Percentiles rank a stretch among this genome's conserved stretches.
phyloP scores from a whole-genome alignment of 2,113 vertebrate genomes.

The Neolamprologus sp. region DNA sequence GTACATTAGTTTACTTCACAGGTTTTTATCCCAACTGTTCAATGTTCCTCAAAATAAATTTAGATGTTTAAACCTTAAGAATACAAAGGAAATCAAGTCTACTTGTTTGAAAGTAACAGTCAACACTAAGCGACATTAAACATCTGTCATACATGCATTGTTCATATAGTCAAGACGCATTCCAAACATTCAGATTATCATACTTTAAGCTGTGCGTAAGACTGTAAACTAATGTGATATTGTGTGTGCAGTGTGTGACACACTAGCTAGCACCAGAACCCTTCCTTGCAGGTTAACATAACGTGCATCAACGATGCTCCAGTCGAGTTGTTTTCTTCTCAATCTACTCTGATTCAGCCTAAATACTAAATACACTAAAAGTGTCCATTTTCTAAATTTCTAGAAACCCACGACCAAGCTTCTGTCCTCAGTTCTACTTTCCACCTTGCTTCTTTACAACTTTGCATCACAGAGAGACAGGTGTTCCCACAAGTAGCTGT shows the following conservation, averaged over 20 bases:
- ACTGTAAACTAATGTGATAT: not conserved
- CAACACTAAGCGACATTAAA: not conserved
- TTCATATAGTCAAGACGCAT: rapidly evolving
- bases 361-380: no score
- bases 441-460: not conserved
- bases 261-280: not conserved
- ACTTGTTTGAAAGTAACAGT: not conserved
- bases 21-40: not conserved
- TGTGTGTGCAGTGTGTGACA: not conserved
- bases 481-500: not conserved
- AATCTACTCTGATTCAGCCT: rapidly evolving
- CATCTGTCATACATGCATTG: not conserved
- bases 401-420: not conserved
- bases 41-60: not conserved
- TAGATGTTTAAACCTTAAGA: rapidly evolving
- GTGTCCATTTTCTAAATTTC: not conserved
- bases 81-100: not conserved
- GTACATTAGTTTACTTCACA: not conserved
- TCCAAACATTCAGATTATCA: not conserved
- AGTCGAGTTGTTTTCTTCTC: not conserved
- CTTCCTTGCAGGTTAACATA: not conserved
- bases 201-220: not conserved
- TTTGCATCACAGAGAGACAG: not conserved
- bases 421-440: not conserved
- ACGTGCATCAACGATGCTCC: not conserved